Percentiles rank a stretch among this genome's conserved stretches.
Conservation (phyloP, 2,888 invertebrate species). For the Disparrhopalites patrizii region DNA sequence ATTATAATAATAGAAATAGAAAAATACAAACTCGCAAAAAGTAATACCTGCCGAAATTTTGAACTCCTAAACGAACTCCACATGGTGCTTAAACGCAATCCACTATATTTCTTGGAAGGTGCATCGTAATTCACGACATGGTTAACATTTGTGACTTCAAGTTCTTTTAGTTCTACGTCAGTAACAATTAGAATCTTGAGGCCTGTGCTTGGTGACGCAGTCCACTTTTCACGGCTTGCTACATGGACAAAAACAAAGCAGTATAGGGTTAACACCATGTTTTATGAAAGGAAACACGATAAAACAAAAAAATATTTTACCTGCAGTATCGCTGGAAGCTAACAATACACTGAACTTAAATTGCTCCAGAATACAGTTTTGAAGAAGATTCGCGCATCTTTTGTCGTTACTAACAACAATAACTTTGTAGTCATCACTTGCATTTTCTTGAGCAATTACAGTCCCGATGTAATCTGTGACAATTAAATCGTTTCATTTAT, state of each 20-base stretch:
- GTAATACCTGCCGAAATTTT: no score
- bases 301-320: no score
- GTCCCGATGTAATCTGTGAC: neutral
- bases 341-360: neutral
- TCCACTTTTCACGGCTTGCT: slow-evolving; percentile 10
- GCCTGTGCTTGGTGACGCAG: neutral
- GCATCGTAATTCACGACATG: slow-evolving; percentile 26
- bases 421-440: slow-evolving; percentile 10
- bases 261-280: no score
- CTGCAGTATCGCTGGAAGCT: neutral
- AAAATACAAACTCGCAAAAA: no score
- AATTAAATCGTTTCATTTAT: no score
- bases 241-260: no score
- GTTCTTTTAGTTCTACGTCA: slow-evolving; percentile 17
- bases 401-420: slow-evolving; percentile 18
- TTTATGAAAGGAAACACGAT: no score
- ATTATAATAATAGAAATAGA: no score
- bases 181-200: slow-evolving; percentile 20
- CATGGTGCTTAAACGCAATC: slow-evolving; percentile 8
- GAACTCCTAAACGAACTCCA: slow-evolving; percentile 14
- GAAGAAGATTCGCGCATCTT: neutral
- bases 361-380: slow-evolving; percentile 7
- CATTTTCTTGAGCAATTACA: neutral
- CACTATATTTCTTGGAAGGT: neutral
- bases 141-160: slow-evolving; percentile 14